Base-by-base conservation (phyloP, 1,140 invertebrate species). In the Uloborus diversus region DNA sequence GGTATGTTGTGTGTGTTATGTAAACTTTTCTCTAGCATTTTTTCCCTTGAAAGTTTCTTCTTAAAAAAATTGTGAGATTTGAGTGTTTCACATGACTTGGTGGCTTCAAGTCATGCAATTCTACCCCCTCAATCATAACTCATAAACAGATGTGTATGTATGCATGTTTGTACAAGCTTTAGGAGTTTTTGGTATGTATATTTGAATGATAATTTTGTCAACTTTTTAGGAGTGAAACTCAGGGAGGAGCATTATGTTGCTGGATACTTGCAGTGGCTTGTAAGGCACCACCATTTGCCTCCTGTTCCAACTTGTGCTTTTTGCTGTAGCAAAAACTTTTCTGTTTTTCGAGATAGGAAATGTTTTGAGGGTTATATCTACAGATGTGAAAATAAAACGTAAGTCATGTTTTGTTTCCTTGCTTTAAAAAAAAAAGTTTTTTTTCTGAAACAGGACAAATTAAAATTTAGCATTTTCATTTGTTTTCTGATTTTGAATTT, bases 311-410 rank as follows among this genome's bases (percentile, higher is more conserved):
- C 71, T 17, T 75, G 71, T 25, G 2, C 4, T 32, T 37, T 42
- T 25, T 75, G 71, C 64, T 28, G 42, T 1, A 42, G 28, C 4
- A 49, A 25, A 25, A 27, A 25, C 23, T 75, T 75, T 64, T 20
- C 27, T 49, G 17, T 75, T 35, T 20, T 49, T 7, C 27, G n/a
- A 14, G 20, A 53, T 51, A 3, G n/a, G 1, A 17, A 33, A 11
- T 75, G 17, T 35, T 23, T 37, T 33, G 59, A 75, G 62, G 42
- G 59, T 23, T 75, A 47, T 23, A 51, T 42, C 35, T 75, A 47
- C 42, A 47, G n/a, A 23, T 75, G 71, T 30, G 20, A 30, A 7
- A 73, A 47, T 53, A 20, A 13, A 37, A 25, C 0, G 71, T 75
- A 64, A 53, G 42, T 20, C 27, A 20, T 32, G 11, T 14, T 14